These are phyloP conservation scores for Andrena haemorrhoa DNA, from an alignment of 2,888 invertebrate genomes.

Conservation along the genomic window DNA sequence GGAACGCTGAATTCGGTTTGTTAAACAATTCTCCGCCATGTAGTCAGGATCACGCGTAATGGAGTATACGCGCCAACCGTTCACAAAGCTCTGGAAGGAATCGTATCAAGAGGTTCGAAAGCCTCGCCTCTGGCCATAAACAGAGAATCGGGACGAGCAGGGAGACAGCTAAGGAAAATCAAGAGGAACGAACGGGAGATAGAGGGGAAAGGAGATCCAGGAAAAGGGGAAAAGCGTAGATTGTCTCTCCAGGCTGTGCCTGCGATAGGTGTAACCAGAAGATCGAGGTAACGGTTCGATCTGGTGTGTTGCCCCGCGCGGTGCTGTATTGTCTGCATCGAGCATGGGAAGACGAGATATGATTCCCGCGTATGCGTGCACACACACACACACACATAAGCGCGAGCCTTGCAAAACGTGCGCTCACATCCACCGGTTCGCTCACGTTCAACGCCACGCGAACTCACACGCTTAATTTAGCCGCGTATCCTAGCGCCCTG, in stretches of 20 bases:
- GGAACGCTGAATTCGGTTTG: background rate
- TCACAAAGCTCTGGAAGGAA: background rate
- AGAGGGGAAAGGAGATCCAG: background rate
- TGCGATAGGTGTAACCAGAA: constrained; percentile 53
- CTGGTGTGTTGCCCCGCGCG: constrained; percentile 52
- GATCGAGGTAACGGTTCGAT: constrained; percentile 64
- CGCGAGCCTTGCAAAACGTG: background rate
- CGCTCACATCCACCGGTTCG: background rate
- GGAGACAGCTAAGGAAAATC: constrained; percentile 9
- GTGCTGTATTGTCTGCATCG: constrained; percentile 29
- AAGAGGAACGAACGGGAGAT: background rate
- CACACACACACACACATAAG: background rate
- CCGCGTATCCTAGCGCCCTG: constrained; percentile 19
- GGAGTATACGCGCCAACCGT: background rate
- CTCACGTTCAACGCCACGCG: constrained; percentile 8
- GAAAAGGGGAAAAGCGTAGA: constrained; percentile 30
- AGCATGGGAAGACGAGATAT: constrained; percentile 41
- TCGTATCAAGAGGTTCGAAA: constrained; percentile 16
- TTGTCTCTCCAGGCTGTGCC: constrained; percentile 37
- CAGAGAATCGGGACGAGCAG: background rate
- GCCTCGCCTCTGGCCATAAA: background rate
- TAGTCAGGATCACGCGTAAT: background rate
- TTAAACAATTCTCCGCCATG: background rate
- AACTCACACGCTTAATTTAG: constrained; percentile 15
- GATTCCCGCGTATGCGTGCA: constrained; percentile 13